Conservation (phyloP, 2,113 vertebrate species). For the Aegotheles bennettii region DNA sequence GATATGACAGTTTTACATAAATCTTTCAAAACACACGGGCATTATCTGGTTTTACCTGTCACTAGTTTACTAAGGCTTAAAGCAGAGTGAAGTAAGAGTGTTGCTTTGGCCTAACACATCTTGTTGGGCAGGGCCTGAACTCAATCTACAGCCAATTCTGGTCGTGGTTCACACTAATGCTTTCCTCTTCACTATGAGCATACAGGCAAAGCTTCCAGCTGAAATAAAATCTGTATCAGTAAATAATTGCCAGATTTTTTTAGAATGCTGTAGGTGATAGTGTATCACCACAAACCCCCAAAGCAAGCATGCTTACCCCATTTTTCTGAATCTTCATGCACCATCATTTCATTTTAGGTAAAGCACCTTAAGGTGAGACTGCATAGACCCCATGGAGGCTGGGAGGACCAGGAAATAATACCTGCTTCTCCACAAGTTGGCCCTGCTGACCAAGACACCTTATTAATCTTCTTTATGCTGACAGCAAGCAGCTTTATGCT, state of each 20-base stretch:
- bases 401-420: neutral
- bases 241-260: neutral
- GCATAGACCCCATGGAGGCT: neutral
- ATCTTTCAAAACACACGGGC: constrained; percentile 53
- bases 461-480: neutral
- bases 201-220: neutral
- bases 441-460: neutral
- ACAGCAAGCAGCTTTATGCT: neutral
- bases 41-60: constrained; percentile 37
- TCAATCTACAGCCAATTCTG: neutral
- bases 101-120: neutral
- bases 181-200: neutral
- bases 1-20: constrained; percentile 67
- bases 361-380: neutral
- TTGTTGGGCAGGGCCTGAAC: neutral
- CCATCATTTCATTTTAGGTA: neutral
- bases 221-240: neutral
- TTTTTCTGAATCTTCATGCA: neutral
- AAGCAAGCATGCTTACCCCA: neutral
- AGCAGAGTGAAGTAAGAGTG: constrained; percentile 39
- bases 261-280: neutral
- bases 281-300: neutral
- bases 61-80: constrained; percentile 61
- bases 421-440: neutral
- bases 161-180: neutral